Evolutionary conservation across 1,140 invertebrate species (phyloP).

Genomic region (Drosophila lowei): DNA sequence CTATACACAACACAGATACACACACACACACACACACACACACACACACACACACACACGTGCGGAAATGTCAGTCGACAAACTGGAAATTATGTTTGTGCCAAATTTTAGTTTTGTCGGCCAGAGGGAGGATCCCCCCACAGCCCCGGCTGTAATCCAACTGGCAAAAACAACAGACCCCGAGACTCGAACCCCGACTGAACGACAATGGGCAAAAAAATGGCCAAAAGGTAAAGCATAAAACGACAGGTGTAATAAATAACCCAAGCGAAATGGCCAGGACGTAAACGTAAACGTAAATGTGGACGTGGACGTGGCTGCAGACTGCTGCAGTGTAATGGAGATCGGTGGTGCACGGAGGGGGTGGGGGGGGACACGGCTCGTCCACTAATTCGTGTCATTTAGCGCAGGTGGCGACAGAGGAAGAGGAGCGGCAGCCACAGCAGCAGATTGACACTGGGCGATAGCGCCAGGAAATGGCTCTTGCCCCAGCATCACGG

Average conservation of each 20-base stretch:
- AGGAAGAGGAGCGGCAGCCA: conserved; percentile 39
- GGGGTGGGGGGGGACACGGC: conserved; percentile 10
- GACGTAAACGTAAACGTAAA: conserved; percentile 22
- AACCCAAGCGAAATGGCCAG: conserved; percentile 60
- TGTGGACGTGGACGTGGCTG: background rate
- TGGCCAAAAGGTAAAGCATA: conserved; percentile 51
- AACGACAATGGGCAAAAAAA: conserved; percentile 13
- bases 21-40: conserved; percentile 18
- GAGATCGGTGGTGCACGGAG: conserved; percentile 34
- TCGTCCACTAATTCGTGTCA: conserved; percentile 74
- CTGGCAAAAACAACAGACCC: conserved; percentile 34
- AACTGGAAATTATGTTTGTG: conserved; percentile 81
- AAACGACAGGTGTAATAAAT: conserved; percentile 81
- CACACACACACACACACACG: conserved; percentile 16
- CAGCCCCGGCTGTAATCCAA: conserved; percentile 44
- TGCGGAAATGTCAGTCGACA: conserved; percentile 75
- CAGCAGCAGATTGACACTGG: conserved; percentile 69
- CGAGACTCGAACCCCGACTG: background rate
- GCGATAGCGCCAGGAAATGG: conserved; percentile 70
- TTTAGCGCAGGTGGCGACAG: conserved; percentile 76
- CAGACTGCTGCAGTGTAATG: conserved; percentile 52
- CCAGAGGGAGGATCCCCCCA: conserved; percentile 18
- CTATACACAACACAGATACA: conserved; percentile 7
- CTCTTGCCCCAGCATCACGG: conserved; percentile 22
- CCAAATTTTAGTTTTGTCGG: conserved; percentile 72